These are phyloP conservation scores for Chelonus formosanus DNA, from an alignment of 2,888 invertebrate genomes.

Conservation along the genomic window DNA sequence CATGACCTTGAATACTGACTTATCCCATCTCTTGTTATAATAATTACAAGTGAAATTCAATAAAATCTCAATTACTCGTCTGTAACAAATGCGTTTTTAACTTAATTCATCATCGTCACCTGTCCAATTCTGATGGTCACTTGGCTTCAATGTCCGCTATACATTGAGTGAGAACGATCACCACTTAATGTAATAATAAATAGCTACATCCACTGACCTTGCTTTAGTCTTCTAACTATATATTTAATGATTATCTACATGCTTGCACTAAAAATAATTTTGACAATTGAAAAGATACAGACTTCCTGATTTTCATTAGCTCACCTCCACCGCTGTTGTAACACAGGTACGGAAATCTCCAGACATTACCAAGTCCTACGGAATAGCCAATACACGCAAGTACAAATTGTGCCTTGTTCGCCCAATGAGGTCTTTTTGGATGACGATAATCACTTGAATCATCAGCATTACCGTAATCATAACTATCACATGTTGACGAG, in stretches of 20 bases:
- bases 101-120: conserved; percentile 7
- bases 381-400: conserved; percentile 89
- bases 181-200: conserved; percentile 51
- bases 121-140: not conserved
- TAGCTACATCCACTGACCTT: conserved; percentile 57
- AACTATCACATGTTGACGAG: conserved; percentile 78
- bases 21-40: not conserved
- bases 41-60: not conserved
- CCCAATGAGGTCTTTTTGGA: conserved; percentile 85
- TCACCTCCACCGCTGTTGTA: conserved; percentile 90
- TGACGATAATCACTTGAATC: conserved; percentile 70
- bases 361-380: conserved; percentile 88
- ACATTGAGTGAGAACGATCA: not conserved
- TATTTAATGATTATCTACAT: not conserved
- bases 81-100: not conserved
- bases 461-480: conserved; percentile 74
- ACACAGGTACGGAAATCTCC: conserved; percentile 93
- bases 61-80: not conserved
- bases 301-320: conserved; percentile 42
- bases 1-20: conserved; percentile 54
- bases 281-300: conserved; percentile 14
- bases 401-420: conserved; percentile 88
- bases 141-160: not conserved
- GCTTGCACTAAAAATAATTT: not conserved
- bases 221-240: conserved; percentile 35